Base-by-base conservation (phyloP, 2,113 vertebrate species). In the Speoplatyrhinus poulsoni region DNA sequence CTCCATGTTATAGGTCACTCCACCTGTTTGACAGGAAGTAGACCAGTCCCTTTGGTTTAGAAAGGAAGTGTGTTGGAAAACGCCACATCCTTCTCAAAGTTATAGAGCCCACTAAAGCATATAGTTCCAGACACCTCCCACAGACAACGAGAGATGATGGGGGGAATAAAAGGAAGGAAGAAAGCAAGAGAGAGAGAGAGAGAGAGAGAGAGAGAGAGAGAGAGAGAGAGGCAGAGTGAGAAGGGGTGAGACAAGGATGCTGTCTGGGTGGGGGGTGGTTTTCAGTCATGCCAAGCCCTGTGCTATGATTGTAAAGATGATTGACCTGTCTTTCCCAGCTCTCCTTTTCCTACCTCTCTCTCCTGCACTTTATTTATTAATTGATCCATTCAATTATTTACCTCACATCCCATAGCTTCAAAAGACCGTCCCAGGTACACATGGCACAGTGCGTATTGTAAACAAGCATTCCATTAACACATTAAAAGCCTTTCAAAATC, bases 311-410 rank as follows among this genome's bases (percentile, higher is more conserved):
- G 85, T 83, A 81, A 87, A 89, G 77, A 88, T 74, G 79, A 87
- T 65, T 82, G 82, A 87, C 85, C 83, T 86, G 77, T 72, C 82
- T 77, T 70, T 67, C 67, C 53, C 11, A 12, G 63, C 75, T 67
- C 33, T 61, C 73, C 63, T 59, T 61, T 60, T 52, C n/a, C 64
- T 12, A 16, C 26, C 59, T 12, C 52, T 75, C 26, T 32, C 53
- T 72, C 66, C 67, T 73, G 81, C 79, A 84, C 85, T 89, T 92
- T 88, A 90, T 88, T 92, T 90, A 91, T 90, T 92, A 89, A 90
- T 90, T 86, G 83, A 81, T 81, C 82, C 87, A 89, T 90, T 90
- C 82, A 90, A 89, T 91, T 90, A 90, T 90, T 92, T 85, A 90
- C 80, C 84, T 83, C 85, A 81, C 87, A 86, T 88, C 82, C 83